Evolutionary conservation across 1,140 invertebrate genomes (phyloP).

Genomic region (Acyrthosiphon pisum): DNA sequence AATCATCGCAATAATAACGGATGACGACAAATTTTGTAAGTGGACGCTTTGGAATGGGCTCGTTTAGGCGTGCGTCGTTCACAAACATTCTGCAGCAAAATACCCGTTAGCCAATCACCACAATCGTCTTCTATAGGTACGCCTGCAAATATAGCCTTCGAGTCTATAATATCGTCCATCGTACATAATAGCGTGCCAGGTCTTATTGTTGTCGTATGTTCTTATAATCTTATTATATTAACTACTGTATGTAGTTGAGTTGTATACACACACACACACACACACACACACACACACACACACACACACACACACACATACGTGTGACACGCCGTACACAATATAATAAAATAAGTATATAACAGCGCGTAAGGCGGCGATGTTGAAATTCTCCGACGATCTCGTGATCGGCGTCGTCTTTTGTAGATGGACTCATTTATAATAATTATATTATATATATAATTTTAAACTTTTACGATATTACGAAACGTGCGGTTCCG

Average conservation of each 20-base stretch:
- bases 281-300: no score
- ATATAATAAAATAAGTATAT: neutral
- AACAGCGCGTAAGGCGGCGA: neutral
- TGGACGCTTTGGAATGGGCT: neutral
- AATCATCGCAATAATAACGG: neutral
- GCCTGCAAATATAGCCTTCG: neutral
- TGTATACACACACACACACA: neutral
- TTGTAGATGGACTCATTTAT: neutral
- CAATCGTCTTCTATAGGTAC: neutral
- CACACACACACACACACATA: no score
- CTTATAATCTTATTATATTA: slow-evolving; percentile 14
- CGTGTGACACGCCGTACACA: neutral
- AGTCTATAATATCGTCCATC: neutral
- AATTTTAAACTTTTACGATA: slow-evolving; percentile 13
- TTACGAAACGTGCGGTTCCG: slow-evolving; percentile 4
- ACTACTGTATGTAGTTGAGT: neutral
- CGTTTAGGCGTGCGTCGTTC: neutral
- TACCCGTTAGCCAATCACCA: neutral
- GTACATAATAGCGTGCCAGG: neutral
- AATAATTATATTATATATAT: neutral
- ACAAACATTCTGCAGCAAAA: neutral
- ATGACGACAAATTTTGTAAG: neutral
- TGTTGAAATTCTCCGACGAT: slow-evolving; percentile 3
- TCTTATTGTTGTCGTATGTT: neutral
- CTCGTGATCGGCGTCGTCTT: neutral